Evolutionary conservation across 2,888 invertebrate genomes (phyloP), one percentile per base, ranked within the genome.

Genomic region (Andrena minutula): DNA sequence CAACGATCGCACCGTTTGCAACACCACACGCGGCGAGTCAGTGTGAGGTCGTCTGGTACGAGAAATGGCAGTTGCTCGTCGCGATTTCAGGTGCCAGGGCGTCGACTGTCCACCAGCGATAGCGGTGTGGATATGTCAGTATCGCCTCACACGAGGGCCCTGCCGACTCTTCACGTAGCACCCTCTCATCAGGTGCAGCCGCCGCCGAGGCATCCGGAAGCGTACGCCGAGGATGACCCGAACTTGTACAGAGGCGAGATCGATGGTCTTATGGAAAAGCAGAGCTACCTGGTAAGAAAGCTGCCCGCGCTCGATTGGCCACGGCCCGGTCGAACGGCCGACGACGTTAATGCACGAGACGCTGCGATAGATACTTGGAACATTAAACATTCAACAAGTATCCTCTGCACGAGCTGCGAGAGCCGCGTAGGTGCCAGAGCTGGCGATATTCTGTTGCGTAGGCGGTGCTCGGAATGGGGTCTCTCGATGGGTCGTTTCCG

Each of bases 221-320:
- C 94, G 82, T 96, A 95, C 92, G 95, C 95, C 75, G 96, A 96
- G 88, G 96, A 96, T 90, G 96, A 96, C 94, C 96, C 96, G 12
- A 94, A 95, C 84, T 95, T 95, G 89, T 96, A 96, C 93, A 94
- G 95, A 94, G 97, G 97, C 80, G 97, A 98, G 94, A 94, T 97
- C 89, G 97, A 97, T 93, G 97, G 96, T 61, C 94, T 98, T 87
- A 97, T 97, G 95, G 95, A 97, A 88, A 96, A 97, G 89, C 97
- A 97, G 82, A 89, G 87, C 63, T 93, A 93, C 88, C 92, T 92
- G 91, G 94, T 94, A 86, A 88, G 84, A 75, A 66, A 61, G 79
- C 30, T 12, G 30, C 80, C 35, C 20, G 28, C 49, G 41, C 56
- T 51, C 66, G 49, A 70, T 70, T 58, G 23, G 30, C 23, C 23